Evolutionary conservation across 53 echinoderm and acorn worm genomes (phyloP), one percentile per base, ranked within the genome.

Genomic region (Holothuria scabra): DNA sequence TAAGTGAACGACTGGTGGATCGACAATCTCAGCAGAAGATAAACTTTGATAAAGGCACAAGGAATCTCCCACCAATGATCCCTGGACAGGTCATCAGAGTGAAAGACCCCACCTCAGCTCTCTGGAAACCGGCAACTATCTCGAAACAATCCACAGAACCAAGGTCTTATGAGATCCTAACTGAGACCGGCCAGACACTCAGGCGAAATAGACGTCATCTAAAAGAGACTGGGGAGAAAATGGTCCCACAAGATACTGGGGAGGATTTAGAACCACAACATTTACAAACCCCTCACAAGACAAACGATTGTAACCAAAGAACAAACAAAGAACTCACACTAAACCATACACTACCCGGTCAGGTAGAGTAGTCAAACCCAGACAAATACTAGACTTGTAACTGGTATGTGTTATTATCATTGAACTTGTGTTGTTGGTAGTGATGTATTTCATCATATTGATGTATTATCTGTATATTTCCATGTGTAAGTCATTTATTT

Each of bases 161-260:
- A 14, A 82, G 64, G 66, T 75, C 55, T 2, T 75, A 75, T 28
- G 56, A 75, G 5, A n/a, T 55, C 0, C 14, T 5, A 7, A 75
- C 78, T 28, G 38, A 71, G 14, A 82, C 56, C 30, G 92, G 86
- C 16, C 30, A 48, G 22, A 46, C 74, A 1, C 57, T 93, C 25
- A 74, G 90, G 35, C 52, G 93, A n/a, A 90, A 90, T 76, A 52
- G 87, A n/a, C 84, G 44, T n/a, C n/a, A n/a, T n/a, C n/a, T n/a
- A n/a, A n/a, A n/a, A n/a, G n/a, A n/a, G n/a, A n/a, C n/a, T n/a
- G 59, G 59, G 18, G 79, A 79, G 28, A 79, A 74, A 22, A 58
- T 28, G 16, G 28, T 28, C 28, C 2, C 13, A 4, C 28, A 3
- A 5, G 23, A 49, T 46, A 41, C 18, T 46, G 46, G 1, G 1